Conservation (phyloP, 1,140 invertebrate genomes). For the Calephelis virginiensis region DNA sequence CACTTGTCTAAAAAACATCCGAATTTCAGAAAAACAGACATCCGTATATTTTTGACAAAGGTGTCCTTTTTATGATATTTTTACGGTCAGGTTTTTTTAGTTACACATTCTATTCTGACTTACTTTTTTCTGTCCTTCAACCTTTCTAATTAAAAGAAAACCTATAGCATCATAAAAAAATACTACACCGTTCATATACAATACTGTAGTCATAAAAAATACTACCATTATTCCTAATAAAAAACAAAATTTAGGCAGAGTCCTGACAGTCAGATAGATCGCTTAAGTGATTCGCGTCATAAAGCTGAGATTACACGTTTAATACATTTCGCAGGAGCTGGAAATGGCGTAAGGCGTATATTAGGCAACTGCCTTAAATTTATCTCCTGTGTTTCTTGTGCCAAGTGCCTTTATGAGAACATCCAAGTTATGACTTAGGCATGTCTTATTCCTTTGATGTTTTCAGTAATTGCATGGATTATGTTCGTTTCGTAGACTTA, state of each 20-base stretch:
- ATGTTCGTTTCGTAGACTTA: background rate
- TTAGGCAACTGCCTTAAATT: background rate
- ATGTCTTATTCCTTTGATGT: background rate
- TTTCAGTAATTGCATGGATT: background rate
- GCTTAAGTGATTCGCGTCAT: constrained; percentile 2
- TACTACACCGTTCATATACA: too few species aligned
- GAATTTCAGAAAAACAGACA: too few species aligned
- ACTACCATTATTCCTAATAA: too few species aligned
- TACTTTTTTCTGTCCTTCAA: too few species aligned
- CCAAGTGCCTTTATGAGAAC: background rate
- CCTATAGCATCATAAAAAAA: too few species aligned
- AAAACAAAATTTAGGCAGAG: background rate
- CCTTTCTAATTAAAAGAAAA: too few species aligned
- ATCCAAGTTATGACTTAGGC: background rate
- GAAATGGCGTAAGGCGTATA: background rate
- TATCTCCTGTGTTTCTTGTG: background rate
- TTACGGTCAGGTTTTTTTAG: too few species aligned
- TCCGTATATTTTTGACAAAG: too few species aligned
- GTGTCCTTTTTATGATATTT: too few species aligned
- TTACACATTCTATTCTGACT: too few species aligned
- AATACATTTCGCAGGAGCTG: background rate
- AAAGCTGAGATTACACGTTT: constrained; percentile 8
- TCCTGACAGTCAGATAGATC: constrained; percentile 3
- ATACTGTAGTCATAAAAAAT: too few species aligned
- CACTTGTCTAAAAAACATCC: too few species aligned